These are phyloP conservation scores for Podarcis siculus DNA, from an alignment of 2,797 vertebrate species.

Conservation along the genomic window DNA sequence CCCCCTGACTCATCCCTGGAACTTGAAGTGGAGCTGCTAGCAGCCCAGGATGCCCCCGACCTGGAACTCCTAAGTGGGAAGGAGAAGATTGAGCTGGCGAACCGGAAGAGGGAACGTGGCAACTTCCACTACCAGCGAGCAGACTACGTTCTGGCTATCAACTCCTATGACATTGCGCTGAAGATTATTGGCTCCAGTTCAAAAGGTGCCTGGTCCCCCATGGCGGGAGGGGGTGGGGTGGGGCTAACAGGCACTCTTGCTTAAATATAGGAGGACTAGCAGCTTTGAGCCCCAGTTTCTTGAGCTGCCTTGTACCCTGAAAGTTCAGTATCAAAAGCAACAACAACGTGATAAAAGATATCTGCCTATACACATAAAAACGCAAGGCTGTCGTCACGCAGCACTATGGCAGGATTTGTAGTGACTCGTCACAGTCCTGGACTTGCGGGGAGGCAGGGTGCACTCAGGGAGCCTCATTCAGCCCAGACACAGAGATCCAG, in stretches of 20 bases:
- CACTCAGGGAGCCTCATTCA: too few relatives aligned
- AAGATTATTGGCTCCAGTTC: slow-evolving; percentile 89
- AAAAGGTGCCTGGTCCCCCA: slow-evolving; percentile 82
- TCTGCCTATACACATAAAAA: too few relatives aligned
- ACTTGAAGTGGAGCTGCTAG: slow-evolving; percentile 88
- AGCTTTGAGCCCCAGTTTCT: not conserved
- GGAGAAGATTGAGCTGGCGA: slow-evolving; percentile 86
- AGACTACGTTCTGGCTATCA: slow-evolving; percentile 91
- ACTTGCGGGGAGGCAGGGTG: too few relatives aligned
- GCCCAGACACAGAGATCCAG: too few relatives aligned
- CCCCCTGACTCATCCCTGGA: slow-evolving; percentile 82
- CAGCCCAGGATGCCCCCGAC: slow-evolving; percentile 82
- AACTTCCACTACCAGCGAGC: slow-evolving; percentile 91
- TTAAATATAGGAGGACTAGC: not conserved
- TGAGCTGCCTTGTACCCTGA: not conserved
- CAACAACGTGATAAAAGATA: too few relatives aligned
- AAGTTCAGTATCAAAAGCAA: not conserved
- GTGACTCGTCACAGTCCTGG: too few relatives aligned
- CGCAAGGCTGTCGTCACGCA: too few relatives aligned
- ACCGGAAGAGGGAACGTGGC: slow-evolving; percentile 88
- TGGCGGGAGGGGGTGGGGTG: too few relatives aligned
- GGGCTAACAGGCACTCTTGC: not conserved
- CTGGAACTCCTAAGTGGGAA: slow-evolving; percentile 87
- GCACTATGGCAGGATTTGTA: too few relatives aligned
- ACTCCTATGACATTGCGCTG: slow-evolving; percentile 92